Evolutionary conservation across 1,140 invertebrate species (phyloP).

Genomic region (Tetranychus cinnabarinus): DNA sequence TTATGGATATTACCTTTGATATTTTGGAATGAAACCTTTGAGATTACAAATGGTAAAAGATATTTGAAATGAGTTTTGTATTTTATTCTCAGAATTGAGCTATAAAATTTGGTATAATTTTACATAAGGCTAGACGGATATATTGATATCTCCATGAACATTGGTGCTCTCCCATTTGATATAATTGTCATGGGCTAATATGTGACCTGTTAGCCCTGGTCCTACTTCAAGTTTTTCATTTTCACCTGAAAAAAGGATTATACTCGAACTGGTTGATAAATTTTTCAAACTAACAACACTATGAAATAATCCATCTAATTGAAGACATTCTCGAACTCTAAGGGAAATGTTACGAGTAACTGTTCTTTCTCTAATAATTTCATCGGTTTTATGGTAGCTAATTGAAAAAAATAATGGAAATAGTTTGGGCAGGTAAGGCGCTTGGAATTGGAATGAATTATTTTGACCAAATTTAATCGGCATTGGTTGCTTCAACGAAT

Average conservation of each 20-base stretch:
- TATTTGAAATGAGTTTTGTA: not conserved
- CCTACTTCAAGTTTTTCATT: not conserved
- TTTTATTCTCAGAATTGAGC: no score
- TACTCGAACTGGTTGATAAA: not conserved
- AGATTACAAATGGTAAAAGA: no score
- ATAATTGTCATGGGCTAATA: not conserved
- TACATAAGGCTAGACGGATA: no score
- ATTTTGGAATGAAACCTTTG: no score
- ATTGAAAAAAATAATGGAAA: not conserved
- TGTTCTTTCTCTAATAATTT: not conserved
- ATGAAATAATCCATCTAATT: not conserved
- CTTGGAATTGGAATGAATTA: not conserved
- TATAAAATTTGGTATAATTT: no score
- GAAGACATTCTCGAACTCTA: not conserved
- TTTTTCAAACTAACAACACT: not conserved
- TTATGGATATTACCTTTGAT: no score
- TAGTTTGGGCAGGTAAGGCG: not conserved
- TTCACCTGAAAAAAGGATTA: not conserved
- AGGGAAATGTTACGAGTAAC: not conserved
- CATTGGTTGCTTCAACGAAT: not conserved
- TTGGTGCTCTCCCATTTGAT: not conserved
- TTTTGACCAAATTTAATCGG: not conserved
- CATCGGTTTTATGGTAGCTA: not conserved
- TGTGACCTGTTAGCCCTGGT: not conserved
- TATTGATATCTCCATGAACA: no score